Evolutionary conservation across 2,888 invertebrate species (phyloP).

Genomic region (Choreutis nemorana): DNA sequence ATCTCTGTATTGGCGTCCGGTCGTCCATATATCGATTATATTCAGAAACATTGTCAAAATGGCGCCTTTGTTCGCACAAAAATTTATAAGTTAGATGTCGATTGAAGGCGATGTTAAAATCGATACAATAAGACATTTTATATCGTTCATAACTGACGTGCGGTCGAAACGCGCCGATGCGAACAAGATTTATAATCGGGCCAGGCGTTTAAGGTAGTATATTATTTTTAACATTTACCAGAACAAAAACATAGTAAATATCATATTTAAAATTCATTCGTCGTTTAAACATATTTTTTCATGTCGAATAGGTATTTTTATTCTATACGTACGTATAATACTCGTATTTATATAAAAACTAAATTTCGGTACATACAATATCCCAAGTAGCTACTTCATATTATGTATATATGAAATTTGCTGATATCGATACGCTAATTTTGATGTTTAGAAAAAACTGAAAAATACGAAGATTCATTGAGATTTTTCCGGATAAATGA

Average conservation of each 20-base stretch:
- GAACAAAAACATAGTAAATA: too few species aligned
- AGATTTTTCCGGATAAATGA: too few species aligned
- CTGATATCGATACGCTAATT: too few species aligned
- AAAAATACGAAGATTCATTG: too few species aligned
- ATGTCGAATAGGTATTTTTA: too few species aligned
- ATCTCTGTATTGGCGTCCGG: slow-evolving; percentile 46
- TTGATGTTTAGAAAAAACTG: too few species aligned
- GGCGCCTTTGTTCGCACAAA: slow-evolving; percentile 62
- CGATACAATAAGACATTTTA: slow-evolving; percentile 47
- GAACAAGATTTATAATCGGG: slow-evolving; percentile 54
- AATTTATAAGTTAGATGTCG: slow-evolving; percentile 60
- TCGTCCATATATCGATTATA: slow-evolving; percentile 44
- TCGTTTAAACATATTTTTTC: too few species aligned
- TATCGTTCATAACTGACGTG: slow-evolving; percentile 58
- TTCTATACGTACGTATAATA: too few species aligned
- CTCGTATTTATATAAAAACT: too few species aligned
- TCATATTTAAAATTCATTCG: background rate
- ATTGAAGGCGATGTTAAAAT: slow-evolving; percentile 39
- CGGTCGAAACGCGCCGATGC: slow-evolving; percentile 62
- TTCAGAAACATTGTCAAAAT: slow-evolving; percentile 52
- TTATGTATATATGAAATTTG: too few species aligned
- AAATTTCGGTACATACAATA: too few species aligned
- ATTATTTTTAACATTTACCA: background rate
- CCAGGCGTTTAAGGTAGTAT: slow-evolving; percentile 19
- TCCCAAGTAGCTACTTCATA: too few species aligned